A percentile compares a stretch with the other conserved stretches of the same genome.
These are phyloP conservation scores for Ivindomyrus marchei DNA, from an alignment of 2,113 vertebrate species.

Conservation along the genomic window DNA sequence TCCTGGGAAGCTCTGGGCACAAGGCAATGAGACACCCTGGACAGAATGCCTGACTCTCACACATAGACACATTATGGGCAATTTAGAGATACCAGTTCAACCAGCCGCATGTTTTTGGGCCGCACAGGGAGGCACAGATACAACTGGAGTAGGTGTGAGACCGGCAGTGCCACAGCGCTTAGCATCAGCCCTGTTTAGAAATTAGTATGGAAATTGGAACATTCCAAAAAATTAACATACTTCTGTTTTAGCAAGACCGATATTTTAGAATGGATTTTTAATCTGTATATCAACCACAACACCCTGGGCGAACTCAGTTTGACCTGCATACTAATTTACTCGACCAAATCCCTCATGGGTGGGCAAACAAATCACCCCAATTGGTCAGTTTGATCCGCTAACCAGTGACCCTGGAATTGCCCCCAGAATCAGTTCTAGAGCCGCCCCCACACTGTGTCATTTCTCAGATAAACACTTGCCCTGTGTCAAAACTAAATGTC, in stretches of 20 bases:
- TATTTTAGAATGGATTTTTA: not conserved
- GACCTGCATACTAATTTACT: not conserved
- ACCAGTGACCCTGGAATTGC: not conserved
- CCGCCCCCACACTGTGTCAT: not conserved
- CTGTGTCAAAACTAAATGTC: not conserved
- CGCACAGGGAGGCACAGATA: not conserved
- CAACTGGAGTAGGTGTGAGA: not conserved
- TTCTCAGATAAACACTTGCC: constrained; percentile 3
- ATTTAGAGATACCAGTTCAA: not conserved
- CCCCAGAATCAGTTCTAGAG: not conserved
- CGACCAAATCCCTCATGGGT: not conserved
- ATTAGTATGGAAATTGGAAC: not conserved
- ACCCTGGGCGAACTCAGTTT: not conserved
- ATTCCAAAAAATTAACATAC: not conserved
- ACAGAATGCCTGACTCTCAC: not conserved
- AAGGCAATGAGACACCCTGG: not conserved
- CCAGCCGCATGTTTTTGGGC: not conserved
- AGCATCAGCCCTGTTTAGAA: not conserved
- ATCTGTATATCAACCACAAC: not conserved
- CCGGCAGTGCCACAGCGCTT: not conserved
- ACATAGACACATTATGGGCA: not conserved
- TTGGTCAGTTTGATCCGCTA: not conserved
- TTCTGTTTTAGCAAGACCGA: not conserved
- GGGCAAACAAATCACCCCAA: not conserved
- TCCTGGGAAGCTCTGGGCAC: not conserved